Evolutionary conservation across 2,797 vertebrate species (phyloP).

Genomic region (Psittacula derbiana): DNA sequence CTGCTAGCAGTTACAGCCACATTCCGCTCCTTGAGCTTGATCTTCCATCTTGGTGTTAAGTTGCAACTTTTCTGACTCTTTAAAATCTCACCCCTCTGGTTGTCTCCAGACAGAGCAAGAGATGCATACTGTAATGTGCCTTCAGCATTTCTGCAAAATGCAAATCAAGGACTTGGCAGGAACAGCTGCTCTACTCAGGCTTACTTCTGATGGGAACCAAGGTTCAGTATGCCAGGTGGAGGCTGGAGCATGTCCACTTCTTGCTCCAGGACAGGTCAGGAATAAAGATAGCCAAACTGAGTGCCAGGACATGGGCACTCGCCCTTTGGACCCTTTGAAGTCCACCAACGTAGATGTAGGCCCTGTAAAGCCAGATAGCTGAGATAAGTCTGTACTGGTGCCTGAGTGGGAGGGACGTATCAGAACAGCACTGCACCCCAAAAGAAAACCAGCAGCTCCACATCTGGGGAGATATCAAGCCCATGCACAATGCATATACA

Average conservation of each 20-base stretch:
- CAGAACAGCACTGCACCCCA: not conserved
- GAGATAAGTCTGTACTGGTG: not conserved
- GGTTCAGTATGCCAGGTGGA: not conserved
- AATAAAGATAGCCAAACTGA: not conserved
- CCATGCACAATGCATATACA: not conserved
- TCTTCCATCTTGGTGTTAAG: not conserved
- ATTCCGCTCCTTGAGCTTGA: not conserved
- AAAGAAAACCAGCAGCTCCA: not conserved
- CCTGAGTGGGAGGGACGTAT: not conserved
- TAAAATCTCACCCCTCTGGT: not conserved
- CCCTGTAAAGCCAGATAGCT: not conserved
- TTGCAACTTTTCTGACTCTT: not conserved
- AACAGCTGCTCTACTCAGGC: not conserved
- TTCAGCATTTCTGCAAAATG: not conserved
- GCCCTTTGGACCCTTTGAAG: not conserved
- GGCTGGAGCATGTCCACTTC: not conserved
- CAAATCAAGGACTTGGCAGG: not conserved
- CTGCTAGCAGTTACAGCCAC: not conserved
- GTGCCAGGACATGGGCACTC: not conserved
- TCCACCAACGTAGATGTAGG: not conserved
- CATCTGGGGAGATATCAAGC: not conserved
- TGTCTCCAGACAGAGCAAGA: not conserved
- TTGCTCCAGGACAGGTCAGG: not conserved
- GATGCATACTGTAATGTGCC: not conserved
- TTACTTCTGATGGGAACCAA: not conserved